These are phyloP conservation scores for Rhynchophorus ferrugineus DNA, from an alignment of 1,140 invertebrate genomes.

Conservation along the genomic window DNA sequence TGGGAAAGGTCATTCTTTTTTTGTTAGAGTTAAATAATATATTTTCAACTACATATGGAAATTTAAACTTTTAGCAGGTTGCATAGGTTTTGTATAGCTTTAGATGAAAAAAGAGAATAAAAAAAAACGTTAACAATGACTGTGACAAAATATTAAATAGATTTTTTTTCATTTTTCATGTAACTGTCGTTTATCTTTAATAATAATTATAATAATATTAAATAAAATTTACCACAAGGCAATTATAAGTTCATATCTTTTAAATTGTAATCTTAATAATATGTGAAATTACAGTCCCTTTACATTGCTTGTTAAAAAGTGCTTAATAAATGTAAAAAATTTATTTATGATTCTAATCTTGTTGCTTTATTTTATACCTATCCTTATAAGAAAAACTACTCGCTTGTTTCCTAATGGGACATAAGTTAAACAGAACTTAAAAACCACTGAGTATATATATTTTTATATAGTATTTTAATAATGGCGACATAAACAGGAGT, in stretches of 20 bases:
- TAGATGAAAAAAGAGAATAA: slow-evolving; percentile 15
- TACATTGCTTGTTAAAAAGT: slow-evolving; percentile 39
- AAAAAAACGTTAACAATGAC: slow-evolving; percentile 15
- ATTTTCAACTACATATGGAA: slow-evolving; percentile 18
- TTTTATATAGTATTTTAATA: too few relatives aligned
- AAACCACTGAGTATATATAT: too few relatives aligned
- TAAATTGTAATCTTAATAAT: slow-evolving; percentile 30
- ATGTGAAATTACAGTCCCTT: slow-evolving; percentile 30
- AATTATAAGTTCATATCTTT: slow-evolving; percentile 30
- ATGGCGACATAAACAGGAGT: too few relatives aligned
- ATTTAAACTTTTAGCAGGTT: slow-evolving; percentile 16
- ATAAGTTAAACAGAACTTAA: too few relatives aligned
- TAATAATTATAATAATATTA: slow-evolving; percentile 19
- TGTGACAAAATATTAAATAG: slow-evolving; percentile 7
- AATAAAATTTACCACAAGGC: slow-evolving; percentile 29
- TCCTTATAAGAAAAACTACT: too few relatives aligned
- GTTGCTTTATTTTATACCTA: not conserved
- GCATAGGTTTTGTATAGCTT: slow-evolving; percentile 23
- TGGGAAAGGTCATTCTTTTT: slow-evolving; percentile 29
- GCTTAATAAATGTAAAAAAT: slow-evolving; percentile 40
- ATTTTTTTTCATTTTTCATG: slow-evolving; percentile 6
- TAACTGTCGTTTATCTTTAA: slow-evolving; percentile 17
- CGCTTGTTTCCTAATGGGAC: too few relatives aligned
- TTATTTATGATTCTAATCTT: slow-evolving; percentile 34
- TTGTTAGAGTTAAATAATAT: slow-evolving; percentile 18